Percentiles rank a stretch among this genome's conserved stretches.
phyloP scores from a whole-genome alignment of 2,113 vertebrate genomes.

The human region GRCh38 chr3:38100501-38101000 shows the following conservation, averaged over 20 bases:
- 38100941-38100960: neutral
- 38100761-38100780: neutral
- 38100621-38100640: neutral
- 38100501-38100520: neutral
- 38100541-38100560: neutral
- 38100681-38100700: neutral
- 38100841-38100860: neutral
- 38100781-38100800: neutral
- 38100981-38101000: neutral
- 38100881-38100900: neutral
- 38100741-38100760: accelerated
- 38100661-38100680: neutral
- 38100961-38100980: neutral
- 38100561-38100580: neutral
- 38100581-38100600: neutral
- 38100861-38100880: neutral
- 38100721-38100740: neutral
- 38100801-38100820: too few species aligned
- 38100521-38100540: neutral
- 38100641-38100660: neutral
- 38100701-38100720: neutral
- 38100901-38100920: neutral
- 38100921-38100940: neutral
- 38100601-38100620: neutral
- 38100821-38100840: neutral